These are phyloP conservation scores for Ceratothoa steindachneri DNA, from an alignment of 2,888 invertebrate species.

Conservation along the genomic window DNA sequence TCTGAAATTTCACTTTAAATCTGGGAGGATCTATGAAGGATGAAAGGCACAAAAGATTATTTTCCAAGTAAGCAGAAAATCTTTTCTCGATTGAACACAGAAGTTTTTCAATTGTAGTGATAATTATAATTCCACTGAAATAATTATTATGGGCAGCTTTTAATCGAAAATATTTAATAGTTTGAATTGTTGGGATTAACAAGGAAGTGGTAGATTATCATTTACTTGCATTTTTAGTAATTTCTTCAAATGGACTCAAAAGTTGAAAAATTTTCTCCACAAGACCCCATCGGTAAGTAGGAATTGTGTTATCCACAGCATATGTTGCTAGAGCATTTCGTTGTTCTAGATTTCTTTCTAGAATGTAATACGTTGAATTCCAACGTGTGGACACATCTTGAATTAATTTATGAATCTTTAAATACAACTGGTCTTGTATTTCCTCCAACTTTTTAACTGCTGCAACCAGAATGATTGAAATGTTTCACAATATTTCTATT, in stretches of 20 bases:
- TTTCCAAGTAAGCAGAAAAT: background rate
- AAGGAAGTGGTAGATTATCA: background rate
- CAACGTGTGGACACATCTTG: background rate
- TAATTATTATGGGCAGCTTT: background rate
- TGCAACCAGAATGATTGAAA: background rate
- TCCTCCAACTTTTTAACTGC: background rate
- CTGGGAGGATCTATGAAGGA: background rate
- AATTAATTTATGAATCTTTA: background rate
- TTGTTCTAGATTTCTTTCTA: constrained; percentile 6
- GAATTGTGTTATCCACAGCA: background rate
- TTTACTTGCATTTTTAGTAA: background rate
- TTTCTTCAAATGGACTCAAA: background rate
- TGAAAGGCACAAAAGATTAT: background rate
- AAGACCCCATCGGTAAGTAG: background rate
- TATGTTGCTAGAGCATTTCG: background rate
- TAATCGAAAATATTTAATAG: background rate
- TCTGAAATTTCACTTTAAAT: background rate
- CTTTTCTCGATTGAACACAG: background rate
- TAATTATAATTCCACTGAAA: background rate
- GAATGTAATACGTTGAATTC: background rate
- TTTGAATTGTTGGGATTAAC: background rate
- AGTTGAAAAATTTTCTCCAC: background rate
- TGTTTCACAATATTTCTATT: background rate
- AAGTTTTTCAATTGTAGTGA: background rate
- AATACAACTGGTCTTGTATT: background rate